Evolutionary conservation across 2,888 invertebrate genomes (phyloP).

Genomic region (Bruchidius siliquastri): DNA sequence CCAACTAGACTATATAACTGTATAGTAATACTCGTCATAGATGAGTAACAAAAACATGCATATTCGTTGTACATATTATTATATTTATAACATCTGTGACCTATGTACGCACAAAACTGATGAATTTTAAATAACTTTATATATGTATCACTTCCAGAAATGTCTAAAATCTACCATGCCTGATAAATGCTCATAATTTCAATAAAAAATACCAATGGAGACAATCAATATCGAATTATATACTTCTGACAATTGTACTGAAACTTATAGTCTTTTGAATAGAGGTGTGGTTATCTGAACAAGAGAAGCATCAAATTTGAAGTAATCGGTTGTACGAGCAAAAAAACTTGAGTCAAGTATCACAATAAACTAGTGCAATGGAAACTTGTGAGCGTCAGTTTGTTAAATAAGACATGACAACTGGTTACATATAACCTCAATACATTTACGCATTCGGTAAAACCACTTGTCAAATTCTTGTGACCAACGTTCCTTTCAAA

Average conservation of each 20-base stretch:
- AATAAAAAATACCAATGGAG: not conserved
- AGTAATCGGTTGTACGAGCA: not conserved
- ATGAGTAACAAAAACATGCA: not conserved
- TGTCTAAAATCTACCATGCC: not conserved
- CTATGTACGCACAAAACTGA: not conserved
- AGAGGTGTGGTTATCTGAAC: not conserved
- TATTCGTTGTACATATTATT: not conserved
- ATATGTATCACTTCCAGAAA: not conserved
- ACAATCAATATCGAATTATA: not conserved
- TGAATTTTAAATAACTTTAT: not conserved
- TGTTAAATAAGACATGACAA: too few species aligned
- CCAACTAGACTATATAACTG: too few species aligned
- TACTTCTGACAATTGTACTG: not conserved
- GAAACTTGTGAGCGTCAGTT: too few species aligned
- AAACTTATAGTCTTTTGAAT: not conserved
- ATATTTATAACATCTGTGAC: not conserved
- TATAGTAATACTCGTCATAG: not conserved
- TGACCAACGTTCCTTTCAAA: too few species aligned
- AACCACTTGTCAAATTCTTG: too few species aligned
- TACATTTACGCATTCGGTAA: too few species aligned
- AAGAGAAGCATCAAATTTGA: not conserved
- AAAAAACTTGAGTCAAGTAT: not conserved
- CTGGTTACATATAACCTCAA: too few species aligned
- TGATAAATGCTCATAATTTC: not conserved
- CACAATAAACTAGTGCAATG: too few species aligned